Evolutionary conservation across 2,888 invertebrate species (phyloP).

Genomic region (Protonemura montana): DNA sequence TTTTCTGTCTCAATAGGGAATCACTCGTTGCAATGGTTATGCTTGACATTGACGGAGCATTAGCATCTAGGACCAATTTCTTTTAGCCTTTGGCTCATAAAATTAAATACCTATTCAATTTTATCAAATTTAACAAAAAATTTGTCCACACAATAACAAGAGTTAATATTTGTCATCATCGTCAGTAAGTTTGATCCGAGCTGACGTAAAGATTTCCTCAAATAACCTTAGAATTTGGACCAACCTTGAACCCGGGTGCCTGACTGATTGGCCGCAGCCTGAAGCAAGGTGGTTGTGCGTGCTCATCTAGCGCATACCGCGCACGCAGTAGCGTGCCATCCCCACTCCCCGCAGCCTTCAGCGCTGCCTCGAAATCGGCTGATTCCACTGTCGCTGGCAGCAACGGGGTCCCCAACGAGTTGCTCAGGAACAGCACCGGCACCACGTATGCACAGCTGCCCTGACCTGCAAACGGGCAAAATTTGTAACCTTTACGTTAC

Average conservation of each 20-base stretch:
- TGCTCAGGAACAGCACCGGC: slow-evolving; percentile 80
- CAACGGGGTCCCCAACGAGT: slow-evolving; percentile 77
- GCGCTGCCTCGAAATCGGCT: slow-evolving; percentile 78
- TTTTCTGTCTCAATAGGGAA: too few species aligned
- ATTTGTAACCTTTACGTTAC: not conserved
- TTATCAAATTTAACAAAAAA: too few species aligned
- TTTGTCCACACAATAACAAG: too few species aligned
- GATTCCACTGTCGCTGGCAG: slow-evolving; percentile 80
- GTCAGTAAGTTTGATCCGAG: too few species aligned
- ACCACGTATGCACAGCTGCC: slow-evolving; percentile 77
- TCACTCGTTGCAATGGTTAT: too few species aligned
- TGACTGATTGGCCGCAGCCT: slow-evolving; percentile 69
- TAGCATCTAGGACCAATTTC: too few species aligned
- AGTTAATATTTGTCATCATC: too few species aligned
- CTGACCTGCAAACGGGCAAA: slow-evolving; percentile 66
- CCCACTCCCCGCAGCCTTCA: slow-evolving; percentile 67
- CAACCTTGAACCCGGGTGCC: slow-evolving; percentile 63
- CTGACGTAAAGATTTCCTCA: too few species aligned
- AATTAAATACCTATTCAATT: too few species aligned
- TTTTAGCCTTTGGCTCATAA: too few species aligned
- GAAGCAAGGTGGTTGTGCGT: slow-evolving; percentile 79
- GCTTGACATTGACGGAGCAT: too few species aligned
- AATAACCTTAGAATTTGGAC: not conserved
- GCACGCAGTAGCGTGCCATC: slow-evolving; percentile 57
- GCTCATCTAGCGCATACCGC: slow-evolving; percentile 74